phyloP scores from a whole-genome alignment of 2,888 invertebrate genomes.

The Rambutsinella grinnellia region DNA sequence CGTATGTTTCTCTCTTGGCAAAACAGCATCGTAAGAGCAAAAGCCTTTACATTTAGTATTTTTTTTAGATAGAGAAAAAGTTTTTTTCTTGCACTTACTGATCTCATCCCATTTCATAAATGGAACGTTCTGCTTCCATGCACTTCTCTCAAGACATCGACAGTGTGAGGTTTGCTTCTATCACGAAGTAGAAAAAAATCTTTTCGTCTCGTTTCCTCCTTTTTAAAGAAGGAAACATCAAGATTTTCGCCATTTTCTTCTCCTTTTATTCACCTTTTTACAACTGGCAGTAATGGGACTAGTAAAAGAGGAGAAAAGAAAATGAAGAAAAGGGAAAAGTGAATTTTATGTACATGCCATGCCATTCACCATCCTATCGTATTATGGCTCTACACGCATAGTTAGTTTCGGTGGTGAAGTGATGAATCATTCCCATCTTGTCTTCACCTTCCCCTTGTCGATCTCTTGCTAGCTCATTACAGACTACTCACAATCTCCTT shows the following conservation, averaged over 20 bases:
- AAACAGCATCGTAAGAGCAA: no score
- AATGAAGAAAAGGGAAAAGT: slow-evolving; percentile 16
- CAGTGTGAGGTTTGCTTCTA: background rate
- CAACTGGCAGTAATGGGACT: slow-evolving; percentile 1
- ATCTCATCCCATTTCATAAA: slow-evolving; percentile 33
- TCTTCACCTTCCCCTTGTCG: slow-evolving; percentile 25
- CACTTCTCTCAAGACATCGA: background rate
- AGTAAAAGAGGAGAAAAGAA: slow-evolving; percentile 9
- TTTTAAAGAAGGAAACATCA: slow-evolving; percentile 1
- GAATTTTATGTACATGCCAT: slow-evolving; percentile 27
- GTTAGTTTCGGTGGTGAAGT: slow-evolving; percentile 13
- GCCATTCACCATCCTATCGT: slow-evolving; percentile 6
- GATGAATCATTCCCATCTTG: slow-evolving; percentile 42
- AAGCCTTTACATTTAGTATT: no score
- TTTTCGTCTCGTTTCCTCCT: background rate
- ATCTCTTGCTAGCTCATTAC: background rate
- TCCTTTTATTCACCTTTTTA: background rate
- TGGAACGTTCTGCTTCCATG: slow-evolving; percentile 22
- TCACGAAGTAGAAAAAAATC: background rate
- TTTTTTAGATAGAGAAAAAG: no score
- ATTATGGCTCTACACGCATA: slow-evolving; percentile 18
- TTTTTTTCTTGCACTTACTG: slow-evolving; percentile 2
- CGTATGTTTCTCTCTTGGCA: no score
- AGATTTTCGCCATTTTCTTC: background rate
- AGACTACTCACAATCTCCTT: background rate